Evolutionary conservation across 1,140 invertebrate genomes (phyloP), one percentile per base, ranked within the genome.

Genomic region (Zaprionus taronus): DNA sequence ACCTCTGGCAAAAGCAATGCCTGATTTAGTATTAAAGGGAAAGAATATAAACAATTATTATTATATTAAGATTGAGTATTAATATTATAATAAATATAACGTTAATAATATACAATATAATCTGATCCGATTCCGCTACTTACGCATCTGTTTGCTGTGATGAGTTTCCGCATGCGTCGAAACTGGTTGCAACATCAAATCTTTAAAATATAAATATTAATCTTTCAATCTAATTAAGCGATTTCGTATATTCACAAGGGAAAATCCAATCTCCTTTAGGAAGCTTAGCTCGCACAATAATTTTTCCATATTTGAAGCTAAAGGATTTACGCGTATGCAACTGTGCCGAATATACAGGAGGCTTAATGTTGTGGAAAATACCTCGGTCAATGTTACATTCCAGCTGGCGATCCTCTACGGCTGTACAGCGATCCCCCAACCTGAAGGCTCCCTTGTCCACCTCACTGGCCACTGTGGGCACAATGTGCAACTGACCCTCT

Each of bases 261-360:
- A 90, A 90, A 1, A 90, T 38, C 85, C 85, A 90, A 57, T 90
- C 86, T 1, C 85, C 85, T n/a, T 82, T 90, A 0, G 85, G 85
- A 5, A 90, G 44, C 20, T 86, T 90, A 5, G 85, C 85, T 3
- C 85, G 70, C 4, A 90, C 86, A 7, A 85, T 77, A 26, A 90
- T 72, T 56, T 85, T 91, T 1, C 85, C 85, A 38, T 78, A 90
- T 61, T 90, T 85, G 12, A 90, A 90, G 44, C 73, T 90, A 41
- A 90, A 90, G 0, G 79, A 82, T 0, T 91, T 6, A 1, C 86
- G 57, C 7, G 85, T 90, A 31, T 90, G 85, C 6, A 90, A 14
- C 51, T 90, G 86, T 24, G 85, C 86, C 1, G 85, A 90, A 51
- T 60, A 85, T 17, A 82, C 86, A 11, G 85, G 85, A 0, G 85